phyloP scores from a whole-genome alignment of 1,140 invertebrate species.

The Tribolium madens region DNA sequence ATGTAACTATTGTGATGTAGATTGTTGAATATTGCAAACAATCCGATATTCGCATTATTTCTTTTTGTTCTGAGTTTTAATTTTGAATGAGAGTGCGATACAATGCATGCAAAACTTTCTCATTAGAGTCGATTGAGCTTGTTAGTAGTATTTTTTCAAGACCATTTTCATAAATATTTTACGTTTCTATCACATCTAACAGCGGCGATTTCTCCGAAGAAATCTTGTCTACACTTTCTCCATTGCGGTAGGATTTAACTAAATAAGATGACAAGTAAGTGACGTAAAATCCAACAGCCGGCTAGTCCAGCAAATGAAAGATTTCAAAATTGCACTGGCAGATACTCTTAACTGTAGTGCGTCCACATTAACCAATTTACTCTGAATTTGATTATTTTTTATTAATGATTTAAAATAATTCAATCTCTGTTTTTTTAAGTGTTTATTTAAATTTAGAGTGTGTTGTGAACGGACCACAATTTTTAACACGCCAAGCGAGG shows the following conservation, averaged over 20 bases:
- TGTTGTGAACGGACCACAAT: too few species aligned
- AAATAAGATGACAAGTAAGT: slow-evolving; percentile 27
- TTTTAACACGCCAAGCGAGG: too few species aligned
- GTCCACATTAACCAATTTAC: too few species aligned
- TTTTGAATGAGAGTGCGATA: neutral
- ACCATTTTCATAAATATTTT: neutral
- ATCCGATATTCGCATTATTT: neutral
- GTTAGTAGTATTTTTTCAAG: neutral
- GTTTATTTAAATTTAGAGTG: too few species aligned
- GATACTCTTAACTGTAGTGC: too few species aligned
- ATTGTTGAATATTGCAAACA: neutral
- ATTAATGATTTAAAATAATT: too few species aligned
- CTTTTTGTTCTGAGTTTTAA: neutral
- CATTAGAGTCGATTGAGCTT: neutral
- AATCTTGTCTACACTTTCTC: neutral
- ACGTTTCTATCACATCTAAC: slow-evolving; percentile 1
- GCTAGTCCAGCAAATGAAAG: slow-evolving; percentile 14
- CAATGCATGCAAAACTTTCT: neutral
- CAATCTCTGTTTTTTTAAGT: too few species aligned
- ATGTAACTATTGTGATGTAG: slow-evolving; percentile 17
- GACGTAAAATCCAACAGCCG: slow-evolving; percentile 6
- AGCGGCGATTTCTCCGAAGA: neutral
- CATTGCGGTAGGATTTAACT: neutral
- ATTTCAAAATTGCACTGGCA: slow-evolving; percentile 14
- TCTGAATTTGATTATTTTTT: too few species aligned